Base-by-base conservation (phyloP, 2,113 vertebrate species). In the Acinonyx jubatus region DNA sequence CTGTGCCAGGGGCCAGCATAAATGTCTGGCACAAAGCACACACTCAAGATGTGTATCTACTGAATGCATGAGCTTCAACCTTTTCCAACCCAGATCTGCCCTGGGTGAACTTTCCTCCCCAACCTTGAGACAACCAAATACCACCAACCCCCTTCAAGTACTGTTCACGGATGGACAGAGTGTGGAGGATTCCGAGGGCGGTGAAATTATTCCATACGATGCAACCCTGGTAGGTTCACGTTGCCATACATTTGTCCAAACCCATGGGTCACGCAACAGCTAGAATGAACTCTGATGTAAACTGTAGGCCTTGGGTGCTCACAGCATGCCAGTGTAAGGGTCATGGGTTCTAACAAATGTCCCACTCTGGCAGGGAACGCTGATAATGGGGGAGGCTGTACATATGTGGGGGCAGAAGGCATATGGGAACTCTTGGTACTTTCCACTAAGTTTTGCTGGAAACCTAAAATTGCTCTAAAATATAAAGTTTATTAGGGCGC, bases 341-440 rank as follows among this genome's bases (percentile, higher is more conserved):
- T 86, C 48, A 55, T 4, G 0, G 19, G 4, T 1, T 3, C 45
- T 73, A 11, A 73, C 55, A 23, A 50, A 65, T 0, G 38, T 3
- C 33, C 55, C 15, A 0, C 31, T 25, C 68, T 19, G 45, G 50
- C 8, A 18, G 36, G 15, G 21, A 45, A 7, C 12, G 8, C 1
- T 3, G 29, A 79, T 0, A 4, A 78, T 6, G 41, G 25, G 3
- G 18, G 13, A 91, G 23, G 12, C 18, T 3, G 7, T 41, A 27
- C 0, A 0, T 23, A 0, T 0, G 15, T 5, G 25, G 52, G 50
- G 9, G 16, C 3, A 3, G 4, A 10, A 38, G 15, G 15, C 14
- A 27, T 5, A 9, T 2, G n/a, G 27, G 36, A 83, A 66, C 31
- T 61, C 73, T 41, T 36, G 18, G 6, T 41, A 33, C 50, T n/a